These are phyloP conservation scores for Hirtodrosophila duncani DNA, from an alignment of 2,888 invertebrate genomes.

Conservation along the genomic window DNA sequence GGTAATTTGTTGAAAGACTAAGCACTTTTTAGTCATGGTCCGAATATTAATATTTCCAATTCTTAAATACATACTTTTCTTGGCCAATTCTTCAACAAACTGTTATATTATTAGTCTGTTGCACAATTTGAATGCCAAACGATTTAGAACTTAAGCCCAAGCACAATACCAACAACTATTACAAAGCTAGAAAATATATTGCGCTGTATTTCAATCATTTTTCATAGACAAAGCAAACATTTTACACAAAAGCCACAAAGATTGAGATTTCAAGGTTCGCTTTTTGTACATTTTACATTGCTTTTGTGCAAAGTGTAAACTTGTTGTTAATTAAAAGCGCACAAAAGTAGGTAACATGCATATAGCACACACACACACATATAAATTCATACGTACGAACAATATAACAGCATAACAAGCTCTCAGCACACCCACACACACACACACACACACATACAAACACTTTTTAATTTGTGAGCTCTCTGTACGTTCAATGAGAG, in stretches of 20 bases:
- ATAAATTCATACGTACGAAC: constrained; percentile 33
- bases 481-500: constrained; percentile 3
- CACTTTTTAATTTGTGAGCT: constrained; percentile 60
- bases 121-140: too few relatives aligned
- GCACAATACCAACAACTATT: too few relatives aligned
- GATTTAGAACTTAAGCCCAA: too few relatives aligned
- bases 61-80: too few relatives aligned
- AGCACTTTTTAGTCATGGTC: too few relatives aligned
- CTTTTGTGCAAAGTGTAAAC: constrained; percentile 36
- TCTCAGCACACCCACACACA: constrained; percentile 2
- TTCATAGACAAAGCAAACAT: too few relatives aligned
- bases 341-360: constrained; percentile 69
- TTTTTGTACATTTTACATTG: constrained; percentile 9
- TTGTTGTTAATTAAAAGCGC: constrained; percentile 70
- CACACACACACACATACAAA: constrained; percentile 41
- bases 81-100: too few relatives aligned
- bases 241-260: constrained; percentile 27
- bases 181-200: too few relatives aligned
- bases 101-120: too few relatives aligned
- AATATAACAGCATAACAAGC: too few relatives aligned
- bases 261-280: constrained; percentile 49
- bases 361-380: constrained; percentile 36
- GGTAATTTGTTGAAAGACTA: too few relatives aligned
- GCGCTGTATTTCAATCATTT: not conserved
- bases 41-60: too few relatives aligned